Conservation (phyloP, 2,113 vertebrate species). For the Leuciscus idus region DNA sequence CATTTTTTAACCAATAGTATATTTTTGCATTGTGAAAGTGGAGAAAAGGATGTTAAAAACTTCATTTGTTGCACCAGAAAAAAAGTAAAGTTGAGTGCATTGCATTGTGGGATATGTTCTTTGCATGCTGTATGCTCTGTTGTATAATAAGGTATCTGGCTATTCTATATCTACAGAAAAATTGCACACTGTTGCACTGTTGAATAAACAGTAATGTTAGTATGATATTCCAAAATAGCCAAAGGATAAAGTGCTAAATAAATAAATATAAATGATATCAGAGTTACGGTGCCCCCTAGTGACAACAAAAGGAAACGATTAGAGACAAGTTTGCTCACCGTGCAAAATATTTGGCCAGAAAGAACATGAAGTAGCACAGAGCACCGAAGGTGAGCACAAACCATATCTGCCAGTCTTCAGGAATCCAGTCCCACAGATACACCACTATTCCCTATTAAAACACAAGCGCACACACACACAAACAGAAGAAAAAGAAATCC, state of each 20-base stretch:
- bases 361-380: constrained; percentile 74
- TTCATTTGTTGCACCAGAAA: background rate
- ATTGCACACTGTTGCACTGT: background rate
- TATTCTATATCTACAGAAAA: background rate
- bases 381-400: constrained; percentile 70
- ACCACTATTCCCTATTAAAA: constrained; percentile 69
- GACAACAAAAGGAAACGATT: constrained; percentile 5
- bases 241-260: background rate
- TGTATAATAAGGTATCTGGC: background rate
- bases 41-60: background rate
- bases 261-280: background rate
- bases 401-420: constrained; percentile 77
- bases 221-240: background rate
- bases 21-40: background rate
- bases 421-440: constrained; percentile 78
- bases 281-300: constrained; percentile 43
- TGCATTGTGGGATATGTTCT: background rate
- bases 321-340: constrained; percentile 65
- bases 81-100: background rate
- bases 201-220: background rate
- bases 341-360: constrained; percentile 75
- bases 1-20: background rate
- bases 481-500: background rate
- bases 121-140: background rate
- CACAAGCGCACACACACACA: constrained; percentile 10